These are phyloP conservation scores for Listrodromus nycthemerus DNA, from an alignment of 2,888 invertebrate genomes.

Conservation along the genomic window DNA sequence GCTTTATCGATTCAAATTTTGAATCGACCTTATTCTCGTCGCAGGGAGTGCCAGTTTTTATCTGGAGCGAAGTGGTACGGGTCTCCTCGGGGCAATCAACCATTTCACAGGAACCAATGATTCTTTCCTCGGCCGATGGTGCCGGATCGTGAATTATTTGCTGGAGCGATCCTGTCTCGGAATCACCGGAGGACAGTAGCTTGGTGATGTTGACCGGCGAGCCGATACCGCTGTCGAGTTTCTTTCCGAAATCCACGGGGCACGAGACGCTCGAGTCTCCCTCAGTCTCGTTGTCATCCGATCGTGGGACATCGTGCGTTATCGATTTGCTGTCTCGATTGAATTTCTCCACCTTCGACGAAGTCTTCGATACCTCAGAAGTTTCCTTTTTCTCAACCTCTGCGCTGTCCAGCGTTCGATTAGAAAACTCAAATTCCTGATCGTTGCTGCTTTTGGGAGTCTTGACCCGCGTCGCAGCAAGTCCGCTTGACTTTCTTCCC, in stretches of 20 bases:
- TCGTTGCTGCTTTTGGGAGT: slow-evolving; percentile 67
- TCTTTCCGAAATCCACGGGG: slow-evolving; percentile 45
- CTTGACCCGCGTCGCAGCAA: slow-evolving; percentile 43
- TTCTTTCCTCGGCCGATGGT: slow-evolving; percentile 27
- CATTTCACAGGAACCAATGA: slow-evolving; percentile 13
- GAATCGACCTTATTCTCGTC: slow-evolving; percentile 35
- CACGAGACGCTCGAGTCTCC: slow-evolving; percentile 36
- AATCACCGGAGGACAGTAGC: slow-evolving; percentile 50
- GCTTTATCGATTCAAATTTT: slow-evolving; percentile 55
- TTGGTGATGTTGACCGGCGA: slow-evolving; percentile 53
- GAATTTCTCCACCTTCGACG: slow-evolving; percentile 7
- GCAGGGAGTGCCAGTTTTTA: slow-evolving; percentile 48
- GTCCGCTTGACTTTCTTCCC: slow-evolving; percentile 67
- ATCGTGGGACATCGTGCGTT: background rate
- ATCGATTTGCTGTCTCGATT: background rate
- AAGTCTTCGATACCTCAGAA: slow-evolving; percentile 9
- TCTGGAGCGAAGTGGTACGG: background rate
- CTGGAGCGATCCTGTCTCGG: slow-evolving; percentile 14
- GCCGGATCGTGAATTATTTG: slow-evolving; percentile 23
- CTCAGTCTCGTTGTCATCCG: slow-evolving; percentile 33
- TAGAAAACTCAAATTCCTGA: slow-evolving; percentile 73
- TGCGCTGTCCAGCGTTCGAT: slow-evolving; percentile 60
- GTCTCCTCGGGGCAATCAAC: slow-evolving; percentile 13
- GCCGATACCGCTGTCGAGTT: slow-evolving; percentile 48
- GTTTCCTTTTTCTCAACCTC: slow-evolving; percentile 7